phyloP scores from a whole-genome alignment of 2,797 vertebrate species.

The Erpetoichthys calabaricus region DNA sequence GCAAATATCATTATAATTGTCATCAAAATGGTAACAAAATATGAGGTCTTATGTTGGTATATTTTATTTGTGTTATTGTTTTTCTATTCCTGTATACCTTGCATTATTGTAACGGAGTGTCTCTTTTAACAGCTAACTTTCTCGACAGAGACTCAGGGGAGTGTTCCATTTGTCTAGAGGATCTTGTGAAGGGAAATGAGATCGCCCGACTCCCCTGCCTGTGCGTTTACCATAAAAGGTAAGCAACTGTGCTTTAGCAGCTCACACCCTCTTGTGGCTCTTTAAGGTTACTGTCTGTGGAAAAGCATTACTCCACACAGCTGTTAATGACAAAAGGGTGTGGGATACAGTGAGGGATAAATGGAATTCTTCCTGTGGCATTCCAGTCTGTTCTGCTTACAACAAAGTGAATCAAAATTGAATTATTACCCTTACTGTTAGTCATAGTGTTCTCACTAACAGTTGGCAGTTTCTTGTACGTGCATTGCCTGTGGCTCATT shows the following conservation, averaged over 20 bases:
- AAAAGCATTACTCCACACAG: neutral
- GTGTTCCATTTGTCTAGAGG: slow-evolving; percentile 62
- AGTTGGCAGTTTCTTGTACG: too few relatives aligned
- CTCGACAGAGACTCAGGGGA: slow-evolving; percentile 60
- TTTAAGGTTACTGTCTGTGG: neutral
- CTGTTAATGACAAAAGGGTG: neutral
- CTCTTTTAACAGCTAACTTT: slow-evolving; percentile 40
- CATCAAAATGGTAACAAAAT: too few relatives aligned
- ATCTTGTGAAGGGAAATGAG: slow-evolving; percentile 55
- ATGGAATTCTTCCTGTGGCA: neutral
- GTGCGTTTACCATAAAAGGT: slow-evolving; percentile 66
- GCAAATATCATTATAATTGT: too few relatives aligned
- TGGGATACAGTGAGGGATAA: neutral
- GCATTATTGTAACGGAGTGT: too few relatives aligned
- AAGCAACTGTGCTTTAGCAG: slow-evolving; percentile 4
- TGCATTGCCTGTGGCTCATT: too few relatives aligned
- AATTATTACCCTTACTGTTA: too few relatives aligned
- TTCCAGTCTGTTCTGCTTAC: neutral
- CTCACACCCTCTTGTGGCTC: neutral
- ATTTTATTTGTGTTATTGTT: too few relatives aligned
- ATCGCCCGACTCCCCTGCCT: slow-evolving; percentile 61
- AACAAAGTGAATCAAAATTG: too few relatives aligned
- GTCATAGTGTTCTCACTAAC: too few relatives aligned
- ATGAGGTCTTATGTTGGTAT: too few relatives aligned
- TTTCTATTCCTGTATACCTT: too few relatives aligned